phyloP scores from a whole-genome alignment of 1,140 invertebrate genomes.

The Zaprionus ornatus region DNA sequence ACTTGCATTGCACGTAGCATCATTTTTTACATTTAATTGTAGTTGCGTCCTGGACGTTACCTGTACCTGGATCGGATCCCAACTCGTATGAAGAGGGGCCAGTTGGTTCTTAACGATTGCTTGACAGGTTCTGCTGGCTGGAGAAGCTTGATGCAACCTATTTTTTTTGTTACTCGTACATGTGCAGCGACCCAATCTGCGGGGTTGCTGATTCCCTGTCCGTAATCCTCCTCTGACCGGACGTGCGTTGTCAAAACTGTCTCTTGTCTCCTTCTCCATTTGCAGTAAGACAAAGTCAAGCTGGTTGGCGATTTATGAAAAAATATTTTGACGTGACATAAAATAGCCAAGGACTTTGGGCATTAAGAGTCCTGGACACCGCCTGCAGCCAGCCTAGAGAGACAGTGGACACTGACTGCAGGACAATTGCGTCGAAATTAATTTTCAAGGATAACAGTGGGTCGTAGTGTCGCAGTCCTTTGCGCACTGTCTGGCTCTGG shows the following conservation, averaged over 20 bases:
- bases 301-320: conserved; percentile 70
- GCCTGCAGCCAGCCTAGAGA: conserved; percentile 15
- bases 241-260: conserved; percentile 79
- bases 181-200: neutral
- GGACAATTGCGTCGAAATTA: conserved; percentile 79
- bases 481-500: conserved; percentile 30
- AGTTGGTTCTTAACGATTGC: neutral
- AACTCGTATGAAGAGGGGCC: neutral
- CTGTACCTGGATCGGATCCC: neutral
- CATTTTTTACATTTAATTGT: conserved; percentile 82
- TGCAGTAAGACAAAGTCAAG: conserved; percentile 55
- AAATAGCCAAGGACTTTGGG: conserved; percentile 63
- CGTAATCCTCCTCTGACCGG: conserved; percentile 9
- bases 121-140: neutral
- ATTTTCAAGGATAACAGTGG: conserved; percentile 76
- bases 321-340: conserved; percentile 64
- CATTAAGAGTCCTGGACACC: conserved; percentile 7
- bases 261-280: conserved; percentile 44
- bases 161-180: neutral
- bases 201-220: neutral
- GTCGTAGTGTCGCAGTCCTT: conserved; percentile 47
- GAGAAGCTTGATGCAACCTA: neutral
- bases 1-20: conserved; percentile 72
- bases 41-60: neutral
- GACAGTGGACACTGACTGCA: conserved; percentile 26